Evolutionary conservation across 2,888 invertebrate species (phyloP).

Genomic region (Dicyrtoma fusca): DNA sequence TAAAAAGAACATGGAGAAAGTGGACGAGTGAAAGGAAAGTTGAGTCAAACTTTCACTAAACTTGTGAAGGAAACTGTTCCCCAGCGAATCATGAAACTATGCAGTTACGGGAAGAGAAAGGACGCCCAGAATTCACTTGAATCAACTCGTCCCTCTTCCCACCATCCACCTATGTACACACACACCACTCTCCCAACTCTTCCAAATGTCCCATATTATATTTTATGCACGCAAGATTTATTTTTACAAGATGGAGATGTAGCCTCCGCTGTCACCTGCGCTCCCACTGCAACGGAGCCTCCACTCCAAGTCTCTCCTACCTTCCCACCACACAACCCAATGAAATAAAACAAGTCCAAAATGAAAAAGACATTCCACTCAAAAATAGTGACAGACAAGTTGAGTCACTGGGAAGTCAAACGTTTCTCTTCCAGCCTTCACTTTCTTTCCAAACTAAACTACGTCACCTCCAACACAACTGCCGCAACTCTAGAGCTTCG

Average conservation of each 20-base stretch:
- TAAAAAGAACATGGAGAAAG: too few relatives aligned
- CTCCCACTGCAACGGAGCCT: too few relatives aligned
- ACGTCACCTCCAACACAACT: neutral
- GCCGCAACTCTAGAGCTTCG: too few relatives aligned
- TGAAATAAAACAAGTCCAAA: conserved; percentile 18
- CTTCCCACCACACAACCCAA: conserved; percentile 8
- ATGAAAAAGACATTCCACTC: conserved; percentile 28
- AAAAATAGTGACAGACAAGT: conserved; percentile 30
- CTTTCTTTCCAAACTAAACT: too few relatives aligned
- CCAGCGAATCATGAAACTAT: conserved; percentile 18
- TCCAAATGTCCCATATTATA: too few relatives aligned
- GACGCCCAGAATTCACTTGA: conserved; percentile 19
- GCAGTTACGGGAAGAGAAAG: conserved; percentile 20
- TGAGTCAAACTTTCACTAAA: conserved; percentile 20
- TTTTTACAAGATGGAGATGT: neutral
- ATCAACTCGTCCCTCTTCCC: neutral
- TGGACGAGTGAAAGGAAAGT: conserved; percentile 8
- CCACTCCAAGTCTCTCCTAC: neutral
- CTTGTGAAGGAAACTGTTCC: conserved; percentile 26
- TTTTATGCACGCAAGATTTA: neutral
- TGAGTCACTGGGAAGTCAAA: conserved; percentile 30
- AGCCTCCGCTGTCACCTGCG: conserved; percentile 6
- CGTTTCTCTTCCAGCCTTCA: conserved; percentile 19
- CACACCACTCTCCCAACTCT: neutral
- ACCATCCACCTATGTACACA: neutral